Conservation (phyloP, 2,797 vertebrate genomes). For the Hyperoplus lanceolatus region DNA sequence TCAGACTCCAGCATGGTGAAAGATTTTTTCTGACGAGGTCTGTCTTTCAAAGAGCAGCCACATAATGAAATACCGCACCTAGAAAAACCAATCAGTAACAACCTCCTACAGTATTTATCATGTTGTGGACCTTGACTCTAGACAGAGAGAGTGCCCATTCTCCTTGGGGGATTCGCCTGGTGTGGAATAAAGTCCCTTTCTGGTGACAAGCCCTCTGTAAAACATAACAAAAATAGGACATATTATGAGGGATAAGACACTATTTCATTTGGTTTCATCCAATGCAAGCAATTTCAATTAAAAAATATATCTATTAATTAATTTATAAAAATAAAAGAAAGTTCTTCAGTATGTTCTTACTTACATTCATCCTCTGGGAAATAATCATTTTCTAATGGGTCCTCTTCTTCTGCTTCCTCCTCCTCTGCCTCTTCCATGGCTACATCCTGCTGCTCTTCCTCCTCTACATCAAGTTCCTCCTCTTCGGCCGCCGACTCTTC, state of each 20-base stretch:
- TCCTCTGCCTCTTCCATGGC: constrained; percentile 38
- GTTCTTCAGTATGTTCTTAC: constrained; percentile 10
- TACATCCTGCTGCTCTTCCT: constrained; percentile 35
- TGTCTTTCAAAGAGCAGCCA: constrained; percentile 57
- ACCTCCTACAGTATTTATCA: constrained; percentile 50
- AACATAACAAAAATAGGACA: constrained; percentile 26
- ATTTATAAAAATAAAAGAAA: not conserved
- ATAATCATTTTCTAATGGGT: constrained; percentile 43
- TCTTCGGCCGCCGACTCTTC: constrained; percentile 8
- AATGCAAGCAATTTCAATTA: not conserved
- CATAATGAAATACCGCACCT: constrained; percentile 37
- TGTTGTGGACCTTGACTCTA: constrained; percentile 35
- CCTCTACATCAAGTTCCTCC: constrained; percentile 22
- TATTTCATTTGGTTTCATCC: not conserved
- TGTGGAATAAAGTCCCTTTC: constrained; percentile 40
- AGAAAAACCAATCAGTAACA: constrained; percentile 45
- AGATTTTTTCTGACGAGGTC: constrained; percentile 44
- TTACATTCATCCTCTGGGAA: constrained; percentile 68
- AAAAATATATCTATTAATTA: not conserved
- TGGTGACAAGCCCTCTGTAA: constrained; percentile 62
- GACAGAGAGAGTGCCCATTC: constrained; percentile 46
- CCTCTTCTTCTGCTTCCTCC: constrained; percentile 43
- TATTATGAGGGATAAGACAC: not conserved
- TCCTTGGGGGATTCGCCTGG: constrained; percentile 47
- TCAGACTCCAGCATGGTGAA: constrained; percentile 34